Percentiles rank a stretch among this genome's conserved stretches.
phyloP scores from a whole-genome alignment of 2,888 invertebrate species.

The Chamaedrilus cognettii region DNA sequence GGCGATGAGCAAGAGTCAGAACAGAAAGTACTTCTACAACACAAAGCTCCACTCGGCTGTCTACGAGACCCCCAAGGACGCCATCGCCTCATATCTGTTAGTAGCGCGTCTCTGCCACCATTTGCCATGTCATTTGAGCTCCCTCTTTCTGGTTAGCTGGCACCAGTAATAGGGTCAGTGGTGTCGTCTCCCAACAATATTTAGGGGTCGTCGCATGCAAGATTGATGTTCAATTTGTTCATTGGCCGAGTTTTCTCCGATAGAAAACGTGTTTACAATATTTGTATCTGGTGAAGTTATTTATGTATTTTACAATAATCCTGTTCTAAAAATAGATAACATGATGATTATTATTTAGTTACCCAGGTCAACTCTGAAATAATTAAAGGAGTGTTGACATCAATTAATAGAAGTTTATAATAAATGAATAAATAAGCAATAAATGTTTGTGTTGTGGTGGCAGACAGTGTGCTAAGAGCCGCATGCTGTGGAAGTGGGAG shows the following conservation, averaged over 20 bases:
- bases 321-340: too few relatives aligned
- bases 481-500: conserved; percentile 6
- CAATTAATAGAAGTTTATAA: too few relatives aligned
- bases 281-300: neutral
- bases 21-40: conserved; percentile 61
- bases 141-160: neutral
- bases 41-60: conserved; percentile 42
- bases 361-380: too few relatives aligned
- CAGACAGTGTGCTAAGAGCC: neutral
- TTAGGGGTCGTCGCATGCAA: neutral
- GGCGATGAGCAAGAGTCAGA: conserved; percentile 57
- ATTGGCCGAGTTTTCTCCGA: too few relatives aligned
- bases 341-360: neutral
- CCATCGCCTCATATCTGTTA: conserved; percentile 50
- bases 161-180: too few relatives aligned
- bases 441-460: neutral
- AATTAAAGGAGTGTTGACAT: too few relatives aligned
- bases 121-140: neutral
- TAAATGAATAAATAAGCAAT: too few relatives aligned
- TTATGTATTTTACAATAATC: too few relatives aligned
- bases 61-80: conserved; percentile 57
- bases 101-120: neutral
- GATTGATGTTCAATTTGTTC: too few relatives aligned
- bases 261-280: too few relatives aligned
- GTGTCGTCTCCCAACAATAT: too few relatives aligned